Evolutionary conservation across 2,113 vertebrate species (phyloP).

Genomic region (Oncorhynchus kisutch): DNA sequence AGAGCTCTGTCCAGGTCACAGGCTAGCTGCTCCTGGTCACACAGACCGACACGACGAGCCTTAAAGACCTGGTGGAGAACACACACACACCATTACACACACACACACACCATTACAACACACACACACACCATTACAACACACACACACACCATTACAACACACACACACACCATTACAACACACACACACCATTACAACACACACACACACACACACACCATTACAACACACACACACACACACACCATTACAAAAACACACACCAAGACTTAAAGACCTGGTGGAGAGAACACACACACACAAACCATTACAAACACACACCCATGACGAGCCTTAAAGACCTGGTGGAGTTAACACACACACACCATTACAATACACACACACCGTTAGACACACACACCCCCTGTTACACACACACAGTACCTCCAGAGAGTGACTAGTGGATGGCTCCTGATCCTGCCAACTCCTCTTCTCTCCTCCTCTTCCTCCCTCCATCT

Average conservation of each 20-base stretch:
- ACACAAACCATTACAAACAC: not conserved
- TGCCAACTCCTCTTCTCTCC: conserved; percentile 84
- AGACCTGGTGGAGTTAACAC: too few species aligned
- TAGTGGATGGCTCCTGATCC: conserved; percentile 77
- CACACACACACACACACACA: conserved; percentile 6
- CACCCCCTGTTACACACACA: too few species aligned
- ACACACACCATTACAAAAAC: not conserved
- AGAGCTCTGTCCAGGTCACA: conserved; percentile 91
- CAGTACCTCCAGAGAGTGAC: conserved; percentile 85
- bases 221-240: not conserved
- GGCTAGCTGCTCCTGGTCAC: conserved; percentile 90
- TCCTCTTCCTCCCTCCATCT: conserved; percentile 75
- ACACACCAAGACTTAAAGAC: too few species aligned
- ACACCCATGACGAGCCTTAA: too few species aligned
- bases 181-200: not conserved
- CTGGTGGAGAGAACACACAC: not conserved
- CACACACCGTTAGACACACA: not conserved
- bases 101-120: not conserved
- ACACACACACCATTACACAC: too few species aligned
- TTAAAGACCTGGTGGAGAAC: too few species aligned
- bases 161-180: not conserved
- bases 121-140: conserved; percentile 7
- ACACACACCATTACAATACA: not conserved
- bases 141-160: not conserved
- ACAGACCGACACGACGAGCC: not conserved